Percentiles rank a stretch among this genome's conserved stretches.
These are phyloP conservation scores for Andricus grossulariae DNA, from an alignment of 1,140 invertebrate species.

Conservation along the genomic window DNA sequence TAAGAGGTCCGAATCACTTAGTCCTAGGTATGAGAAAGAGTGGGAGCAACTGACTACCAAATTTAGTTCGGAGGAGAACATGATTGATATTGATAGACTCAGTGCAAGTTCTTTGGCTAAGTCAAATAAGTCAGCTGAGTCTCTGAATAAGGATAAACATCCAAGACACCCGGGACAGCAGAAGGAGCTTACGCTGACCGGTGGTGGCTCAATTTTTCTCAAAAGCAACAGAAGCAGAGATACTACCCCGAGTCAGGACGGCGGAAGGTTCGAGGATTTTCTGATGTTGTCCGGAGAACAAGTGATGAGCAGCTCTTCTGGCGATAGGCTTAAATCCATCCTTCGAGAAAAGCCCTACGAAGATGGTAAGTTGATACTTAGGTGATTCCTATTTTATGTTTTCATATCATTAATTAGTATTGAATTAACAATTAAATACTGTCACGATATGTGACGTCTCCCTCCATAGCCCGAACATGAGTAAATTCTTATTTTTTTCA, in stretches of 20 bases:
- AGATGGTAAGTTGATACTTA: conserved; percentile 65
- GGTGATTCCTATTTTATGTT: no score
- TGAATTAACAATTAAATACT: no score
- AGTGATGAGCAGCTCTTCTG: conserved; percentile 46
- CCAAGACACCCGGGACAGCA: conserved; percentile 61
- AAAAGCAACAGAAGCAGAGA: conserved; percentile 80
- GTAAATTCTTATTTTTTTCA: no score
- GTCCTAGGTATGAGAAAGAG: conserved; percentile 69
- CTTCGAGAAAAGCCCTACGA: conserved; percentile 81
- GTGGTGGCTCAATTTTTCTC: conserved; percentile 83
- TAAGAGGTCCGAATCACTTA: conserved; percentile 71
- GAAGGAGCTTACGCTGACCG: conserved; percentile 72
- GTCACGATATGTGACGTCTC: no score
- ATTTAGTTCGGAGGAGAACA: conserved; percentile 67
- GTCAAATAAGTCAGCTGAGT: conserved; percentile 56
- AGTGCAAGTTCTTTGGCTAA: conserved; percentile 66
- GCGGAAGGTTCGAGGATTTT: conserved; percentile 62
- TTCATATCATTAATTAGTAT: no score
- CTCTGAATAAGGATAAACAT: conserved; percentile 60
- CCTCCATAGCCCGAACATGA: no score
- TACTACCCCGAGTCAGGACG: conserved; percentile 64
- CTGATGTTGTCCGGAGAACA: conserved; percentile 47
- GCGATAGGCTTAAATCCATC: conserved; percentile 81
- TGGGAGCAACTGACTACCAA: conserved; percentile 69
- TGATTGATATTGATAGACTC: conserved; percentile 79